A percentile compares a stretch with the other conserved stretches of the same genome.
These are phyloP conservation scores for Xestobium rufovillosum DNA, from an alignment of 2,888 invertebrate species.

Conservation along the genomic window DNA sequence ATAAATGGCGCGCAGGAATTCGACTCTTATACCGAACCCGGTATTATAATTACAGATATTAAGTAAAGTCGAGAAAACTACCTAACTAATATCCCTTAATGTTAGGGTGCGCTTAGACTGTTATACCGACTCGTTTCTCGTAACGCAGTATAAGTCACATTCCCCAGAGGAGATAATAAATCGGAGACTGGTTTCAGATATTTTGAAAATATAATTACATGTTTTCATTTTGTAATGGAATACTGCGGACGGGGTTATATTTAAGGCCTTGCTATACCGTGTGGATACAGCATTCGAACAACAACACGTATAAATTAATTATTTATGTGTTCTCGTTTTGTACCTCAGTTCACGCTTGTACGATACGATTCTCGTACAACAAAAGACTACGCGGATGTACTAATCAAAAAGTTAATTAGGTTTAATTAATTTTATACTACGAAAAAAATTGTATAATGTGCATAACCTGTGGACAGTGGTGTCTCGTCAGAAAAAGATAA, in stretches of 20 bases:
- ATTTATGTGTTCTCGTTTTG: too few species aligned
- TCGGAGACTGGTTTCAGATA: slow-evolving; percentile 45
- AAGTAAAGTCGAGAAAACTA: slow-evolving; percentile 42
- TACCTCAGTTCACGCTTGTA: too few species aligned
- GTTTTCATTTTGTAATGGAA: slow-evolving; percentile 42
- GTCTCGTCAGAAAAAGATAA: too few species aligned
- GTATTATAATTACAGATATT: slow-evolving; percentile 41
- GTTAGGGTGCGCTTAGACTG: slow-evolving; percentile 34
- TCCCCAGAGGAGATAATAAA: slow-evolving; percentile 47
- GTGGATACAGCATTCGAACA: too few species aligned
- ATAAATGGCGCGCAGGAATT: slow-evolving; percentile 28
- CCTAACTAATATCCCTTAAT: slow-evolving; percentile 43
- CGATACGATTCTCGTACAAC: too few species aligned
- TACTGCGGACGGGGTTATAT: slow-evolving; percentile 22
- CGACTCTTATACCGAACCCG: slow-evolving; percentile 23
- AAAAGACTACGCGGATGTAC: too few species aligned
- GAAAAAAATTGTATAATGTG: too few species aligned
- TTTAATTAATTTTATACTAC: too few species aligned
- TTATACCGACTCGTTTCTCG: slow-evolving; percentile 18
- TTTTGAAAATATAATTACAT: slow-evolving; percentile 43
- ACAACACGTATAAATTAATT: too few species aligned
- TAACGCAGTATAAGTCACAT: slow-evolving; percentile 33
- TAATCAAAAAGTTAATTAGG: too few species aligned
- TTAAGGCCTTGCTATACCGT: too few species aligned
- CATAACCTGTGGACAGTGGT: too few species aligned